A percentile compares a stretch with the other conserved stretches of the same genome.
Evolutionary conservation across 2,797 vertebrate species (phyloP).

Genomic region (Darevskia nairensis): DNA sequence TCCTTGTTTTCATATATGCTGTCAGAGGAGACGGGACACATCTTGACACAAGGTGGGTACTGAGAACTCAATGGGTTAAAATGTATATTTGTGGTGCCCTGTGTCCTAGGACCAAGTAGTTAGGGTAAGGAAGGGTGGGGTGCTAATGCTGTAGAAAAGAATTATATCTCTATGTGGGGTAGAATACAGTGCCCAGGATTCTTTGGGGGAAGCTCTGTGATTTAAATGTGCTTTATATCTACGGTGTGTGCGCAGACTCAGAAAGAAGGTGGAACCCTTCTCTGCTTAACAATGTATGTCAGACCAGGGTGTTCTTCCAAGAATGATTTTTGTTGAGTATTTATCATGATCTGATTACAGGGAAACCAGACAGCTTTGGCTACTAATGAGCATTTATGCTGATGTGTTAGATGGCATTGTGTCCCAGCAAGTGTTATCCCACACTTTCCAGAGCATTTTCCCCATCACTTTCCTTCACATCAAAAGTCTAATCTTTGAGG

Average conservation of each 20-base stretch:
- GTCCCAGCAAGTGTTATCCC: too few species aligned
- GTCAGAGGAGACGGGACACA: not conserved
- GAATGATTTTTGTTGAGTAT: too few species aligned
- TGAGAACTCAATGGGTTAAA: not conserved
- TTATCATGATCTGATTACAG: too few species aligned
- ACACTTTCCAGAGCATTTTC: too few species aligned
- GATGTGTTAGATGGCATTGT: too few species aligned
- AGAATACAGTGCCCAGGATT: not conserved
- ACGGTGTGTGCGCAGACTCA: too few species aligned
- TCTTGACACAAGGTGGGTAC: slow-evolving; percentile 4
- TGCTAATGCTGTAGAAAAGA: not conserved
- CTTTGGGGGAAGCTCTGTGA: not conserved
- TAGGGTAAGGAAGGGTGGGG: too few species aligned
- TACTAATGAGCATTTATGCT: too few species aligned
- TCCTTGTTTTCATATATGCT: not conserved
- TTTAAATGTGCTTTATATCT: not conserved
- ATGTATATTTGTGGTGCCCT: not conserved
- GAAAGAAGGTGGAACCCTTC: not conserved
- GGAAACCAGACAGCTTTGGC: too few species aligned
- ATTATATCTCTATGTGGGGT: not conserved
- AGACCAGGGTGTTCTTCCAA: too few species aligned
- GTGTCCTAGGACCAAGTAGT: not conserved
- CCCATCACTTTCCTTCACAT: too few species aligned
- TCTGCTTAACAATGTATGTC: not conserved
- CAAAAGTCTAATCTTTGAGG: too few species aligned